Evolutionary conservation across 2,888 invertebrate genomes (phyloP).

Genomic region (Spialia ferax): DNA sequence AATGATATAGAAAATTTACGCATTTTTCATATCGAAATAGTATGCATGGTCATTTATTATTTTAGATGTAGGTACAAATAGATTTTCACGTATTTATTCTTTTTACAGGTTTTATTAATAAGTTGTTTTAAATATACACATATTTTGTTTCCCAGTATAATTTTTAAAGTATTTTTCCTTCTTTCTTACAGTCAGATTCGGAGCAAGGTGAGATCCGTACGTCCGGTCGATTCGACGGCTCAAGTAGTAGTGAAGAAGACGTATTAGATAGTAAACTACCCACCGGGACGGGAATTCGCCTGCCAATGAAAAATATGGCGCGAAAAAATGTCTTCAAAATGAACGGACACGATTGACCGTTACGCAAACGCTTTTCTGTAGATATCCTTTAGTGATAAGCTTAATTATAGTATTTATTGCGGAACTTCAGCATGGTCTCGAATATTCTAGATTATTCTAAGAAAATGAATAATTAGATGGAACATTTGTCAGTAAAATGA

Average conservation of each 20-base stretch:
- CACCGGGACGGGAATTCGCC: slow-evolving; percentile 63
- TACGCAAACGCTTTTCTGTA: slow-evolving; percentile 40
- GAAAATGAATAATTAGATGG: background rate
- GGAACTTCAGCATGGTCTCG: slow-evolving; percentile 27
- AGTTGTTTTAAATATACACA: too few species aligned
- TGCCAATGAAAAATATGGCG: slow-evolving; percentile 77
- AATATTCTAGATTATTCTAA: slow-evolving; percentile 20
- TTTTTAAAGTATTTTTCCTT: slow-evolving; percentile 5
- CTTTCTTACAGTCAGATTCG: slow-evolving; percentile 68
- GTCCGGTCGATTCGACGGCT: slow-evolving; percentile 69
- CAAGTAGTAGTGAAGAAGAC: slow-evolving; percentile 79
- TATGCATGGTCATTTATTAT: too few species aligned
- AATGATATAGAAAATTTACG: background rate
- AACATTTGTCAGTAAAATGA: background rate
- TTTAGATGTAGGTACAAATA: too few species aligned
- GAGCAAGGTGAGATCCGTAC: slow-evolving; percentile 68
- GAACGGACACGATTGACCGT: slow-evolving; percentile 74
- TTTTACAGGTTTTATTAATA: background rate
- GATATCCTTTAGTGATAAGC: slow-evolving; percentile 33
- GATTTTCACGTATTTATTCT: background rate
- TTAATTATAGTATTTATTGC: slow-evolving; percentile 38
- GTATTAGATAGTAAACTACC: slow-evolving; percentile 68
- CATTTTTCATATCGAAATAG: too few species aligned
- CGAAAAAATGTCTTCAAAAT: slow-evolving; percentile 71
- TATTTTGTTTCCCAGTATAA: background rate